These are phyloP conservation scores for Venusia cambrica DNA, from an alignment of 2,888 invertebrate species.

Conservation along the genomic window DNA sequence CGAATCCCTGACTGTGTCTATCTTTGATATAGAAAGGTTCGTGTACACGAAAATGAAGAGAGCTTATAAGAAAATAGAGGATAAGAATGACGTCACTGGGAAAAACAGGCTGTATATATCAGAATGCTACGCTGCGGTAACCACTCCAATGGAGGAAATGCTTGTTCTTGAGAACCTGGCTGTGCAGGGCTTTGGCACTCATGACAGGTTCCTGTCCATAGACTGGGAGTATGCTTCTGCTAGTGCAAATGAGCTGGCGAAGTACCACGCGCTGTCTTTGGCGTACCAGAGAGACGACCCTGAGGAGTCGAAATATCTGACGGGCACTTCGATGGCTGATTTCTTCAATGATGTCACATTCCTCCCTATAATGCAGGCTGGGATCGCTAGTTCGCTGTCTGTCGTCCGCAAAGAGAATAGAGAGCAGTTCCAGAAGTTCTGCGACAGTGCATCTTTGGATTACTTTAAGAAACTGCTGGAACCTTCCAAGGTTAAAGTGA, in stretches of 20 bases:
- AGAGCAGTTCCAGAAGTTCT: conserved; percentile 7
- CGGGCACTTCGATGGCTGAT: too few relatives aligned
- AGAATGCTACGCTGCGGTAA: conserved; percentile 37
- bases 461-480: too few relatives aligned
- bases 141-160: conserved; percentile 36
- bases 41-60: conserved; percentile 27
- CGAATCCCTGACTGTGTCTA: not conserved
- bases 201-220: conserved; percentile 40
- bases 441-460: too few relatives aligned
- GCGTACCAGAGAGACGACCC: conserved; percentile 42
- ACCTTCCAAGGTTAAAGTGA: conserved; percentile 6
- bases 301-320: conserved; percentile 32
- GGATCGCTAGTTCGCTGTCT: conserved; percentile 1
- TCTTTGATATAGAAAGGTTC: conserved; percentile 27
- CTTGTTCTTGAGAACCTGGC: conserved; percentile 39
- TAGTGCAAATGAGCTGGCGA: conserved; percentile 39
- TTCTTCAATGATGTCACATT: not conserved
- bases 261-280: conserved; percentile 51
- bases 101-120: conserved; percentile 35
- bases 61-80: conserved; percentile 27
- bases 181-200: conserved; percentile 34
- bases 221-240: conserved; percentile 40
- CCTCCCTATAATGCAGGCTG: conserved; percentile 8
- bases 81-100: conserved; percentile 21
- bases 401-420: conserved; percentile 5